Base-by-base conservation (phyloP, 2,797 vertebrate species). In the Urophycis tenuis region DNA sequence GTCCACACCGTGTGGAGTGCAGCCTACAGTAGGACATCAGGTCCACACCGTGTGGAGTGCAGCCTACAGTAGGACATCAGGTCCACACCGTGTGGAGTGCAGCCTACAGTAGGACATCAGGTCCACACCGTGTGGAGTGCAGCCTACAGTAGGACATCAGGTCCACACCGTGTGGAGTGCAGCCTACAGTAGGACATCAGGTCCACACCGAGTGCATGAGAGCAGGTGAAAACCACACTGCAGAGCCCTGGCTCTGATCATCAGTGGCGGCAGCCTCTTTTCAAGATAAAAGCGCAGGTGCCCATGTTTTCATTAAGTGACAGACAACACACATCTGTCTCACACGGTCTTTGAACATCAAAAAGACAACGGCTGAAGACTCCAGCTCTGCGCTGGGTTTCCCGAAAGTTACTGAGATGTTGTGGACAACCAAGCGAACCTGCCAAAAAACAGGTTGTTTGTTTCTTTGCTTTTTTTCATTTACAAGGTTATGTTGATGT, bases 241-340 rank as follows among this genome's bases (percentile, higher is more conserved):
- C 53, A 60, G 53, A 22, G 53, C 53, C 25, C 53, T 17, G 53
- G 22, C 53, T 60, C 53, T n/a, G 53, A 60, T 60, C 53, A 60
- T 60, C 53, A n/a, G 6, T n/a, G 60, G 25, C 60, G 25, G 60
- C n/a, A 67, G 9, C 25, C 60, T 29, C 60, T 67, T 17, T 17
- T 67, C 60, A 29, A 67, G 60, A 67, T 67, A 67, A 67, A 67
- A 67, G 60, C 60, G 1, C 60, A 67, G 60, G 25, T 10, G 12
- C n/a, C n/a, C n/a, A 12, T 67, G 60, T 67, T 25, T 67, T 60
- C 53, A 60, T 60, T 60, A 60, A 60, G 60, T 67, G 60, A 29
- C 60, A 67, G 60, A 67, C 60, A 29, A 67, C 60, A 29, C n/a
- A 67, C 53, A 67, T 67, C 60, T 67, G 60, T 67, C n/a, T 67